Base-by-base conservation (phyloP, 1,140 invertebrate genomes). In the Rhynchophorus ferrugineus region DNA sequence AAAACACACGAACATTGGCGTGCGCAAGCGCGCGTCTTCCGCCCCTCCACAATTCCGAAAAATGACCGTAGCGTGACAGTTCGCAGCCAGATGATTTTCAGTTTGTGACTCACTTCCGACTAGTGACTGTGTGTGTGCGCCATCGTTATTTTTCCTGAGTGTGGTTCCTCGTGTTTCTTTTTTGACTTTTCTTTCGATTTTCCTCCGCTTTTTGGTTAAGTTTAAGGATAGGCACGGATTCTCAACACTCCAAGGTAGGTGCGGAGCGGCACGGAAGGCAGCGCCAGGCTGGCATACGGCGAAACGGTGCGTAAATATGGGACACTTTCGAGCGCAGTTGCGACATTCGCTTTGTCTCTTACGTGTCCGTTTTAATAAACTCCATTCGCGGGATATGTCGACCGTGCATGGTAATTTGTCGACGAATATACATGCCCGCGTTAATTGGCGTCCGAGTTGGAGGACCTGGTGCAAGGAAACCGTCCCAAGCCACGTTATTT, bases 51-150 rank as follows among this genome's bases (percentile, higher is more conserved):
- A 11, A 6, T n/a, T n/a, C n/a, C n/a, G n/a, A n/a, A n/a, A n/a
- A n/a, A n/a, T n/a, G n/a, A n/a, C n/a, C n/a, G n/a, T n/a, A n/a
- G n/a, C n/a, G n/a, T 29, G 24, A 20, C 17, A 38, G 35, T 22
- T 29, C 19, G 16, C n/a, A 18, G 24, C 36, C 50, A 57, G 44
- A 48, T 54, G 50, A 54, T 56, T 45, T 55, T 39, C 48, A 56
- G 54, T 51, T 48, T 47, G 44, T 48, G 49, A 45, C 24, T 53
- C 44, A 45, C 19, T 56, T 56, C 16, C 33, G 48, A 21, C 49
- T 47, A 51, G 48, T 50, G 19, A 37, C 34, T 24, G 42, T 38
- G 14, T 36, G 46, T 47, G 38, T 22, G 39, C 33, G 13, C 21
- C 51, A 51, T 14, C 29, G 24, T 8, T 35, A n/a, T n/a, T n/a